phyloP scores from a whole-genome alignment of 2,888 invertebrate genomes.

The Phortica okadai region DNA sequence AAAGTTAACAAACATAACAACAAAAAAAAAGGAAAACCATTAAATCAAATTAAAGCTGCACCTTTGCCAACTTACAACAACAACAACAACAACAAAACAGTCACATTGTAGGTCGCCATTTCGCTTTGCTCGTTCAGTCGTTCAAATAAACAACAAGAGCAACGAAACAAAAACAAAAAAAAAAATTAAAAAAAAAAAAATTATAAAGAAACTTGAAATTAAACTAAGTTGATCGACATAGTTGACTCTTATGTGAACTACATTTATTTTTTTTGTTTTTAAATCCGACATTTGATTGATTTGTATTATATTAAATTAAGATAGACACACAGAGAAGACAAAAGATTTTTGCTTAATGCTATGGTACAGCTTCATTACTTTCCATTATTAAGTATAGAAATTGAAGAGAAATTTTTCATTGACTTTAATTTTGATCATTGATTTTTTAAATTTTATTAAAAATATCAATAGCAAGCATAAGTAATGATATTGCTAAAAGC shows the following conservation, averaged over 20 bases:
- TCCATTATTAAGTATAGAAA: too few relatives aligned
- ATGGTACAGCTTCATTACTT: too few relatives aligned
- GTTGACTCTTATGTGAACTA: not conserved
- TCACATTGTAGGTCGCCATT: not conserved
- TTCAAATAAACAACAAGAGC: not conserved
- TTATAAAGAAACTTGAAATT: not conserved
- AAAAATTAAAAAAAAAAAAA: not conserved
- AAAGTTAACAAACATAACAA: not conserved
- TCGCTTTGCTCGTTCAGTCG: constrained; percentile 7
- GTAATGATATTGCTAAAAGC: not conserved
- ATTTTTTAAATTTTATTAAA: too few relatives aligned
- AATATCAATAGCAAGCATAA: too few relatives aligned
- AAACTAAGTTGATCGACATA: not conserved
- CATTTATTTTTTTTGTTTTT: too few relatives aligned
- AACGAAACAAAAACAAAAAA: not conserved
- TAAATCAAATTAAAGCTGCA: constrained; percentile 20
- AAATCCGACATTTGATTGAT: too few relatives aligned
- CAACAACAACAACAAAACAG: constrained; percentile 1
- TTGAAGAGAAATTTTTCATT: too few relatives aligned
- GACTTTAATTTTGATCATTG: too few relatives aligned
- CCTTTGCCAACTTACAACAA: constrained; percentile 11
- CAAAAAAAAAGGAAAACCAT: not conserved
- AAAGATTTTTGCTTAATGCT: too few relatives aligned
- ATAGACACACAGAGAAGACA: too few relatives aligned
- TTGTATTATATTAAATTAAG: too few relatives aligned